Evolutionary conservation across 2,113 vertebrate species (phyloP).

Genomic region (Bucco capensis): DNA sequence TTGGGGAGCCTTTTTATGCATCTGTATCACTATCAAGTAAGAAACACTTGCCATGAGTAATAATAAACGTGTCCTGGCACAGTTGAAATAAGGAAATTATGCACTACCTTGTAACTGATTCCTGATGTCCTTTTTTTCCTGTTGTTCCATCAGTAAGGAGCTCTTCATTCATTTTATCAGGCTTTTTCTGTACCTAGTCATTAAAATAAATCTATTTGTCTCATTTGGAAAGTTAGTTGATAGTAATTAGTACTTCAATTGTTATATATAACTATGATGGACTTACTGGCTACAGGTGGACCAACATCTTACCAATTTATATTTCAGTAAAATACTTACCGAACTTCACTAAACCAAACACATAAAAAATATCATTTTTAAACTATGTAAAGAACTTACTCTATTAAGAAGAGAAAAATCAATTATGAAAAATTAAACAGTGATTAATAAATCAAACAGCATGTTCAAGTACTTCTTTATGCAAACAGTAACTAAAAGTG

Average conservation of each 20-base stretch:
- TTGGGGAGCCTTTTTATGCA: background rate
- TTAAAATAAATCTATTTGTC: background rate
- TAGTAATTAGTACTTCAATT: background rate
- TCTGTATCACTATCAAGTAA: background rate
- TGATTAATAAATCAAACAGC: background rate
- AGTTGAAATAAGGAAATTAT: background rate
- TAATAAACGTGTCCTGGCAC: background rate
- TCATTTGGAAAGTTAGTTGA: background rate
- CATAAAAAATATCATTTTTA: background rate
- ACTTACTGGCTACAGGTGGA: background rate
- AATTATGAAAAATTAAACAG: background rate
- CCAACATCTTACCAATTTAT: background rate
- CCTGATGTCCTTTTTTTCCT: slow-evolving; percentile 43
- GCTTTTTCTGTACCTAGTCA: slow-evolving; percentile 75
- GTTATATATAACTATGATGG: background rate
- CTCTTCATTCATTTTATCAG: slow-evolving; percentile 73
- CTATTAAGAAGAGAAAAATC: background rate
- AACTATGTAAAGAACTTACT: background rate
- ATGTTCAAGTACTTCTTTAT: background rate
- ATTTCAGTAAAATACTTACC: background rate
- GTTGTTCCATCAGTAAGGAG: slow-evolving; percentile 61
- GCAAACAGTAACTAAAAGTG: background rate
- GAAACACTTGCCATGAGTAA: background rate
- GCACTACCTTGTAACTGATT: slow-evolving; percentile 72
- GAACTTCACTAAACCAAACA: background rate